A percentile compares a stretch with the other conserved stretches of the same genome.
phyloP scores from a whole-genome alignment of 2,888 invertebrate genomes.

The Fragum sueziense region DNA sequence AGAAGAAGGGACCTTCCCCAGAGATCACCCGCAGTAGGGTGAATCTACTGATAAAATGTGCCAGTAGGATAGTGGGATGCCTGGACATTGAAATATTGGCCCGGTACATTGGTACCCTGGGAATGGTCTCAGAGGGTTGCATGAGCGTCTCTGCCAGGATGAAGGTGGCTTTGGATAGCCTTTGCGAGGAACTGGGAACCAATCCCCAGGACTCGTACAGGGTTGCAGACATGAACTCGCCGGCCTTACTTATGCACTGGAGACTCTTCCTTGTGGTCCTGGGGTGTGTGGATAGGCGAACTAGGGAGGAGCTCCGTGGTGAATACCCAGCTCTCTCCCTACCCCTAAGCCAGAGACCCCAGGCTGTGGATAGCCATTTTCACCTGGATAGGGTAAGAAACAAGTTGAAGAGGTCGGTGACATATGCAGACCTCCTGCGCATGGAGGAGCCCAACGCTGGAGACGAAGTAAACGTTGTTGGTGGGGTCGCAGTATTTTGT shows the following conservation, averaged over 20 bases:
- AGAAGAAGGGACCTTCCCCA: not conserved
- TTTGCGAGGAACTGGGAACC: not conserved
- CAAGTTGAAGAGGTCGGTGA: not conserved
- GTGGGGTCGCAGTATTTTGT: not conserved
- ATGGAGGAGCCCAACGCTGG: not conserved
- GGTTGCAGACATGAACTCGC: not conserved
- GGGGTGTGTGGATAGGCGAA: not conserved
- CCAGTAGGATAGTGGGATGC: not conserved
- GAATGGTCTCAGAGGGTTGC: not conserved
- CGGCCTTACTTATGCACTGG: not conserved
- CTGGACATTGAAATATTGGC: not conserved
- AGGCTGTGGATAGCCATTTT: not conserved
- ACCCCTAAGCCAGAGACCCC: not conserved
- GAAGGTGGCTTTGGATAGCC: not conserved
- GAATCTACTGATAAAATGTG: not conserved
- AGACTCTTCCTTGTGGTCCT: not conserved
- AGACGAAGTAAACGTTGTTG: not conserved
- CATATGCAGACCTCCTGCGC: not conserved
- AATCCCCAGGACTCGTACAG: not conserved
- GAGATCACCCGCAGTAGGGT: conserved; percentile 1
- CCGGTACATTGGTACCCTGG: not conserved
- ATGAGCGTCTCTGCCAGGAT: not conserved
- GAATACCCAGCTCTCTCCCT: not conserved
- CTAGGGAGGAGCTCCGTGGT: not conserved
- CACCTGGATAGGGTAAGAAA: not conserved